Evolutionary conservation across 2,113 vertebrate genomes (phyloP), one percentile per base, ranked within the genome.

Genomic region (Passer domesticus): DNA sequence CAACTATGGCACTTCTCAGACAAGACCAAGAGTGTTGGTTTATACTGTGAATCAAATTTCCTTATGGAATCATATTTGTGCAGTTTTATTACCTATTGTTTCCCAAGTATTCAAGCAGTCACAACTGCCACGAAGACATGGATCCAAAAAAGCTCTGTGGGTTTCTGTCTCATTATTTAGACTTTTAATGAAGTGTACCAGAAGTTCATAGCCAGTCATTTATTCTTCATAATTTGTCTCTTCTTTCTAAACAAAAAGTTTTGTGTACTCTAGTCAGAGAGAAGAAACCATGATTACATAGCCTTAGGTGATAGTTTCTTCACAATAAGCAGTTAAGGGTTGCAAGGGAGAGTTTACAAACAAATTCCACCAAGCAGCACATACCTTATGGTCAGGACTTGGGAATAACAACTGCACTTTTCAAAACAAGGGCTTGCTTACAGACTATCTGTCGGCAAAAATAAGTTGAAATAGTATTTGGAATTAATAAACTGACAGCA

Each of bases 61-160:
- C 66, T 68, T 20, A 59, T 7, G 62, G 69, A 73, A 37, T 73
- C 23, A 3, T 37, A 24, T 72, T 68, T 78, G 19, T 56, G 44
- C 10, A 12, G 49, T 72, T 96, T 95, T 95, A 91, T 91, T 76
- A 75, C n/a, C 50, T 91, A 79, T 94, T 95, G 83, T 89, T 87
- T 87, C 63, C 44, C 56, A 72, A 91, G 49, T 56, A 77, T 86
- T 91, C 73, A 31, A 74, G 83, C 50, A 63, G 56, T 72, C 31
- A 21, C 66, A 64, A 78, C 28, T 73, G 46, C 62, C 44, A 64
- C 16, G 33, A 94, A 82, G 27, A 75, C 27, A 27, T 3, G 10
- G 27, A 73, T 83, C 69, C 49, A 41, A 46, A 89, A 89, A 70
- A 87, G 41, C 44, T 84, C 19, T 79, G 69, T 69, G 77, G 58